Base-by-base conservation (phyloP, 1,140 invertebrate species). In the Hypothenemus hampei region DNA sequence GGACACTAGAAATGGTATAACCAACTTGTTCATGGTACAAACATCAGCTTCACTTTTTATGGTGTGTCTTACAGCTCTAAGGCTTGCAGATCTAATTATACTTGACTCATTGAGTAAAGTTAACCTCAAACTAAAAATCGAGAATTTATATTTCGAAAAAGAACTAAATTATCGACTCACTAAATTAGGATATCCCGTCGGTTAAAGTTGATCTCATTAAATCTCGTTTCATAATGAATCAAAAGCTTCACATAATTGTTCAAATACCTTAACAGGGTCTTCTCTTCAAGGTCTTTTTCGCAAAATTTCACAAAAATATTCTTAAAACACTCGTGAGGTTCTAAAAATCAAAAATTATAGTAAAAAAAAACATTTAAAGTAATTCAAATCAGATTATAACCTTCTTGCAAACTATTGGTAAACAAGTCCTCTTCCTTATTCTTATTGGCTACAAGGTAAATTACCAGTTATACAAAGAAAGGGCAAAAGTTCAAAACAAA, bases 1-100 rank as follows among this genome's bases (percentile, higher is more conserved):
- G 41, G 82, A 81, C 61, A 94, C 79, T 52, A 93, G 78, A 69
- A 85, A 86, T 61, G 89, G 87, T 64, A 93, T 78, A 66, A 89
- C 85, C 50, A 94, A 72, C 57, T 81, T 81, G 65, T 91, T 85
- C 49, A 95, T 83, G 31, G 78, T 76, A 59, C 84, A 74, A 37
- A 95, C 78, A 72, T 92, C 85, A 64, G 84, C 81, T 60, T 86
- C 80, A 60, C 81, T 83, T 62, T 80, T 82, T 7, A 96, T 74
- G 56, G 93, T 78, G 72, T 96, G 91, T 50, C 93, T 79, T 20
- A 97, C 77, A 8, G 87, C 86, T 64, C 93, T 78, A 33, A 97
- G 74, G 13, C 87, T 85, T 26, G 88, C 91, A 47, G 93, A 88
- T 67, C 93, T 81, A 29, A 98, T 85, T 71, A 93, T 89, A 60